phyloP scores from a whole-genome alignment of 2,797 vertebrate genomes.

The Astyanax mexicanus region DNA sequence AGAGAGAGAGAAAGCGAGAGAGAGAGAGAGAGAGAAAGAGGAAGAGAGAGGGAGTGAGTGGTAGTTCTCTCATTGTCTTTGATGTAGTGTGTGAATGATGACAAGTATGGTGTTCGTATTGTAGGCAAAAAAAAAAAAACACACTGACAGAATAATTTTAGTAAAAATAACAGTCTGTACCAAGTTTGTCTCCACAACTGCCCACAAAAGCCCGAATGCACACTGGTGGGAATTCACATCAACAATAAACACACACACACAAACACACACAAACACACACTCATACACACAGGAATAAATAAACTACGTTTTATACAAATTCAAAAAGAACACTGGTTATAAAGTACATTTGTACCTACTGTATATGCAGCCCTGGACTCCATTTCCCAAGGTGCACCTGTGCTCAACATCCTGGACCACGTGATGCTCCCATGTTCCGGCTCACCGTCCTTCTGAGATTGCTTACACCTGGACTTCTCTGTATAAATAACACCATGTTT shows the following conservation, averaged over 20 bases:
- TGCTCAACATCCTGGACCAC: no score
- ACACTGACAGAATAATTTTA: background rate
- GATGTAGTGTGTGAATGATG: slow-evolving; percentile 34
- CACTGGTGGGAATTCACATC: background rate
- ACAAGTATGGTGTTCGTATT: slow-evolving; percentile 22
- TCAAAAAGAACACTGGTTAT: no score
- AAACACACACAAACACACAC: slow-evolving; percentile 1
- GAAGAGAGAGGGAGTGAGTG: background rate
- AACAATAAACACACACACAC: slow-evolving; percentile 14
- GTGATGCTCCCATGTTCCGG: no score
- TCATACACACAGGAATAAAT: no score
- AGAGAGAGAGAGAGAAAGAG: slow-evolving; percentile 11
- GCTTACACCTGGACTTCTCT: no score
- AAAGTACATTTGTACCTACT: no score
- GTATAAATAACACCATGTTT: no score
- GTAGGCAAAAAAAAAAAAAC: background rate
- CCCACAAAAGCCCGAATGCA: background rate
- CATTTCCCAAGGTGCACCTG: no score
- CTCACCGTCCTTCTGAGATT: no score
- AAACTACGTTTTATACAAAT: no score
- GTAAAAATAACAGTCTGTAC: background rate
- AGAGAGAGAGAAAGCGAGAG: slow-evolving; percentile 26
- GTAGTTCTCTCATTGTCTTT: slow-evolving; percentile 24
- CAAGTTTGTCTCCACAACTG: background rate
- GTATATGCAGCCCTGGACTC: no score